A percentile compares a stretch with the other conserved stretches of the same genome.
These are phyloP conservation scores for Chaetura pelagica DNA, from an alignment of 2,113 vertebrate species.

Conservation along the genomic window DNA sequence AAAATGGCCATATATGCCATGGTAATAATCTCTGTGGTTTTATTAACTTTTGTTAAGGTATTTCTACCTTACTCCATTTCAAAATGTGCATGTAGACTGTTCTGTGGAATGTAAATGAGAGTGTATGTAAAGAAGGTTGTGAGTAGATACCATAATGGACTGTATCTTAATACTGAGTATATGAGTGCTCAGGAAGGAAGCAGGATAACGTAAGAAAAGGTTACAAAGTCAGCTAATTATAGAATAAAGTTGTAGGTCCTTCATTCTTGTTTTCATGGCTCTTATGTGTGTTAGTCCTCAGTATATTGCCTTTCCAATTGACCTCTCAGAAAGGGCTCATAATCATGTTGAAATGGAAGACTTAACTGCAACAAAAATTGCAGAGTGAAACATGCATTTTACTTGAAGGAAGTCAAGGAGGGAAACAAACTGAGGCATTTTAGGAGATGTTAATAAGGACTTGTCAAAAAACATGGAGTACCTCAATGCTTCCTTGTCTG, in stretches of 20 bases:
- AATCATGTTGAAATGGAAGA: neutral
- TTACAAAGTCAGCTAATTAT: neutral
- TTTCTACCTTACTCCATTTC: neutral
- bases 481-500: neutral
- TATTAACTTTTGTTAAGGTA: neutral
- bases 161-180: neutral
- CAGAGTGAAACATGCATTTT: neutral
- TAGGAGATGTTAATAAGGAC: neutral
- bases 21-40: neutral
- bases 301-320: neutral
- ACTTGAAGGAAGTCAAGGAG: neutral
- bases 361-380: neutral
- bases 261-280: neutral
- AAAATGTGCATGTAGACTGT: neutral
- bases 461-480: neutral
- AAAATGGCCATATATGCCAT: neutral
- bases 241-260: neutral
- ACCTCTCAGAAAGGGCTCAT: neutral
- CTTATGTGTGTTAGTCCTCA: neutral
- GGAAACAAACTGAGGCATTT: neutral
- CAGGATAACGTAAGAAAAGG: neutral
- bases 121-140: neutral
- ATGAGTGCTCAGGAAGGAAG: neutral
- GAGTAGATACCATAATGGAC: neutral
- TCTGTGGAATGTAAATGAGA: neutral